Conservation (phyloP, 2,888 invertebrate species). For the Desoria tigrina region DNA sequence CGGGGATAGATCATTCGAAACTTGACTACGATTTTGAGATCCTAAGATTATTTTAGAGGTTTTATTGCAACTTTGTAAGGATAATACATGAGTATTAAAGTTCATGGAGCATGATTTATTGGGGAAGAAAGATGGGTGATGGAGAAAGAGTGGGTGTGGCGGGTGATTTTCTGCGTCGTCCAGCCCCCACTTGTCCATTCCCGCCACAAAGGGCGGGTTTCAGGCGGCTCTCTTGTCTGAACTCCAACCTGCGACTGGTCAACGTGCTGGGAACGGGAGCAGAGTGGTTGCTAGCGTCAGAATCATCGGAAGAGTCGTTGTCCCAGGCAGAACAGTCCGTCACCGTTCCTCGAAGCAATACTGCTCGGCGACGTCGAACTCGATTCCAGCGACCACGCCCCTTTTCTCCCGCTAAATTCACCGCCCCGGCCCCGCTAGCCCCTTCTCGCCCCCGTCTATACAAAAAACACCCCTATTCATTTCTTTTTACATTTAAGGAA, state of each 20-base stretch:
- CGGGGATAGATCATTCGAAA: no score
- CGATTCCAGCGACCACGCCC: constrained; percentile 15
- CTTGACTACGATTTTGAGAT: no score
- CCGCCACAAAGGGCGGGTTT: no score
- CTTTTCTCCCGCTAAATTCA: not conserved
- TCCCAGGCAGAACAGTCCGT: constrained; percentile 52
- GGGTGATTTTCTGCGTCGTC: constrained; percentile 7
- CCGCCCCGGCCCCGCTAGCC: not conserved
- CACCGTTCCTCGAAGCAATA: constrained; percentile 47
- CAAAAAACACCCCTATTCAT: not conserved
- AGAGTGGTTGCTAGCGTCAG: constrained; percentile 21
- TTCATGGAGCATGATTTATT: not conserved
- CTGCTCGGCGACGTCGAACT: constrained; percentile 39
- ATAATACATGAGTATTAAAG: no score
- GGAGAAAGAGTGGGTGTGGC: constrained; percentile 21
- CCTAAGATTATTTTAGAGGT: no score
- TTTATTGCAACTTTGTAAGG: no score
- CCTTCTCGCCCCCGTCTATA: not conserved
- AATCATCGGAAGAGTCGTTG: constrained; percentile 44
- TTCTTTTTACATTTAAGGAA: not conserved
- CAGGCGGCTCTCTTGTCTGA: not conserved
- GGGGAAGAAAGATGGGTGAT: constrained; percentile 22
- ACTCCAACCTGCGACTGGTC: constrained; percentile 2
- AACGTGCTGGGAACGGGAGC: not conserved
- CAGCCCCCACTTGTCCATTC: not conserved